These are phyloP conservation scores for Hydraecia micacea DNA, from an alignment of 2,888 invertebrate genomes.

Conservation along the genomic window DNA sequence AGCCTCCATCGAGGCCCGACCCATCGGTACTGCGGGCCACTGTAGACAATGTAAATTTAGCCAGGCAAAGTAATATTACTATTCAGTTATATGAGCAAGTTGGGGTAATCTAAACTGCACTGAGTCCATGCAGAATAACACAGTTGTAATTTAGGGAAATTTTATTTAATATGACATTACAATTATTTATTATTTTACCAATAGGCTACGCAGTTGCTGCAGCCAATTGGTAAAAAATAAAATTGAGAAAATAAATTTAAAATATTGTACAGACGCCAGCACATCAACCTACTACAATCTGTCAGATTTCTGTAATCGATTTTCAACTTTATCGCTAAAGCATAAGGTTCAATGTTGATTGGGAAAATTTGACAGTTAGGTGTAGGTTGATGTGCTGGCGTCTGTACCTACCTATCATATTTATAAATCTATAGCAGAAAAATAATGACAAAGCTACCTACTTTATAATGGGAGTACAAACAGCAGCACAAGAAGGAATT, in stretches of 20 bases:
- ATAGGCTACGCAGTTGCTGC: background rate
- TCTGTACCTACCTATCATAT: background rate
- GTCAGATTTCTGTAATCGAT: too few relatives aligned
- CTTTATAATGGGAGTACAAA: background rate
- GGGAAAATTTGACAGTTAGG: too few relatives aligned
- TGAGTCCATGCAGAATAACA: slow-evolving; percentile 6
- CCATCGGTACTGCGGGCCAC: slow-evolving; percentile 84
- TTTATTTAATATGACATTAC: background rate
- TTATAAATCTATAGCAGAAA: background rate
- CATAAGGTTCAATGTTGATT: too few relatives aligned
- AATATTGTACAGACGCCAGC: too few relatives aligned
- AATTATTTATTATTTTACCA: background rate
- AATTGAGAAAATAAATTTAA: background rate
- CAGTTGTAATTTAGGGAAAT: background rate
- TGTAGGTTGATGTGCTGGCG: too few relatives aligned
- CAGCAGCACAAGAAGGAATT: slow-evolving; percentile 1
- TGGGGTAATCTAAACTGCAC: background rate
- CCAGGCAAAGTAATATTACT: background rate
- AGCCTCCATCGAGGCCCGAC: slow-evolving; percentile 78
- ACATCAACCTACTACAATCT: too few relatives aligned
- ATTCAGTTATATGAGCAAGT: background rate
- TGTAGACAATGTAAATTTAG: slow-evolving; percentile 67
- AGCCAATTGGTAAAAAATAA: background rate
- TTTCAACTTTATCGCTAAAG: too few relatives aligned
- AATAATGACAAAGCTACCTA: background rate